Evolutionary conservation across 1,140 invertebrate genomes (phyloP).

Genomic region (Drosophila varians): DNA sequence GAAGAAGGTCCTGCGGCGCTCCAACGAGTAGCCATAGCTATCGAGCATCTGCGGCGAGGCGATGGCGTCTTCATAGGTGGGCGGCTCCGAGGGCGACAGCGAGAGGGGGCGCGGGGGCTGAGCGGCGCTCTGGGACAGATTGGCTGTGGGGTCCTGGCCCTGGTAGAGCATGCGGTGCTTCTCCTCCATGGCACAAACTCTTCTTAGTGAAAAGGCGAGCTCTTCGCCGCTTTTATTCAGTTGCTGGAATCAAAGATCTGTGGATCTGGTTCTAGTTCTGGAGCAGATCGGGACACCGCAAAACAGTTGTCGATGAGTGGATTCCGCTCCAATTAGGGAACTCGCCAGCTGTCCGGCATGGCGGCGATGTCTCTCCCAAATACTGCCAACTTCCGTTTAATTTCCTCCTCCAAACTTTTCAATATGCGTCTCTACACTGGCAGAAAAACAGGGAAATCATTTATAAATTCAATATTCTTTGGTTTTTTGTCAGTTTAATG

Average conservation of each 20-base stretch:
- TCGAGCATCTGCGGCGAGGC: not conserved
- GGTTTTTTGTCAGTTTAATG: too few relatives aligned
- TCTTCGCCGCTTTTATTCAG: slow-evolving; percentile 21
- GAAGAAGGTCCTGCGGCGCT: slow-evolving; percentile 22
- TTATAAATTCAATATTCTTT: too few relatives aligned
- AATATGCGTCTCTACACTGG: slow-evolving; percentile 40
- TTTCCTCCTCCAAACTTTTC: slow-evolving; percentile 47
- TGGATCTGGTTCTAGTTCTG: not conserved
- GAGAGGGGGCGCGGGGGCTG: not conserved
- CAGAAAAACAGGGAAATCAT: too few relatives aligned
- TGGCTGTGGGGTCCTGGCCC: slow-evolving; percentile 38
- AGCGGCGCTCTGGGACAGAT: too few relatives aligned
- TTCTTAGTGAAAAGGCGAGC: slow-evolving; percentile 14
- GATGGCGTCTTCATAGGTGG: slow-evolving; percentile 49
- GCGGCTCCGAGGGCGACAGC: slow-evolving; percentile 19
- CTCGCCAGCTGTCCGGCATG: slow-evolving; percentile 3
- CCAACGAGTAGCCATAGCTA: not conserved
- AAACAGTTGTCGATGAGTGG: slow-evolving; percentile 56
- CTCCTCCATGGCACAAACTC: slow-evolving; percentile 37
- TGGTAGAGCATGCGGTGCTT: slow-evolving; percentile 64
- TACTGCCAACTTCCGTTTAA: slow-evolving; percentile 53
- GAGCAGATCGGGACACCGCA: not conserved
- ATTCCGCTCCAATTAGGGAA: slow-evolving; percentile 29
- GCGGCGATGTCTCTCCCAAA: not conserved
- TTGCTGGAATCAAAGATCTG: too few relatives aligned